Evolutionary conservation across 2,888 invertebrate genomes (phyloP).

Genomic region (Pyrocoelia pectoralis): DNA sequence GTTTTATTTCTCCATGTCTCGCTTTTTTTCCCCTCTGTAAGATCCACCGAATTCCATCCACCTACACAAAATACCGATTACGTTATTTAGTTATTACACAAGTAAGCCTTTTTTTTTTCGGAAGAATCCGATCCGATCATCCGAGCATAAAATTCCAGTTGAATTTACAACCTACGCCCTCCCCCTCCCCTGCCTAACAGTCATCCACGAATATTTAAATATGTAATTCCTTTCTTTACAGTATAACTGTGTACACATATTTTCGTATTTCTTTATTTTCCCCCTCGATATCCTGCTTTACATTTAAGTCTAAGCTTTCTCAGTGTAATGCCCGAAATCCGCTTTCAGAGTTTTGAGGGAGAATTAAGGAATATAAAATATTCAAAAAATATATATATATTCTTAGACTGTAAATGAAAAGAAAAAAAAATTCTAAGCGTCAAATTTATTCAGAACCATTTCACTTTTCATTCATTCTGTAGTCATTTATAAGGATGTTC

Average conservation of each 20-base stretch:
- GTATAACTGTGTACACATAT: conserved; percentile 15
- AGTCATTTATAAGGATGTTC: conserved; percentile 6
- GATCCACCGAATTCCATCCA: too few relatives aligned
- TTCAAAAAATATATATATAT: conserved; percentile 19
- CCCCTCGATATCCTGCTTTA: conserved; percentile 44
- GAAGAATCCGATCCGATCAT: too few relatives aligned
- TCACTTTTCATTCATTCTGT: background rate
- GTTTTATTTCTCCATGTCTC: conserved; percentile 26
- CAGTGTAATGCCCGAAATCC: conserved; percentile 48
- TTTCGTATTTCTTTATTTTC: conserved; percentile 30
- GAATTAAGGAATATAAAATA: conserved; percentile 31
- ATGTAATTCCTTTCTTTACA: background rate
- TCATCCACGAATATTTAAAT: too few relatives aligned
- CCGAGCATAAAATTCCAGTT: too few relatives aligned
- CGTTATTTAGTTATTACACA: too few relatives aligned
- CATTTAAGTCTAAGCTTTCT: conserved; percentile 43
- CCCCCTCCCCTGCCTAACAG: too few relatives aligned
- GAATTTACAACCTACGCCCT: too few relatives aligned
- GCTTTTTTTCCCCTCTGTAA: background rate
- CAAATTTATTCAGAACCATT: conserved; percentile 5
- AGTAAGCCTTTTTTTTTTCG: too few relatives aligned
- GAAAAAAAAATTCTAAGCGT: background rate
- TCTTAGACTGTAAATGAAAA: background rate
- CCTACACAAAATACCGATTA: too few relatives aligned
- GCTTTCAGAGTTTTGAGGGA: conserved; percentile 42